Percentiles rank a stretch among this genome's conserved stretches.
Conservation (phyloP, 2,113 vertebrate species). For the Hemiprocne comata region DNA sequence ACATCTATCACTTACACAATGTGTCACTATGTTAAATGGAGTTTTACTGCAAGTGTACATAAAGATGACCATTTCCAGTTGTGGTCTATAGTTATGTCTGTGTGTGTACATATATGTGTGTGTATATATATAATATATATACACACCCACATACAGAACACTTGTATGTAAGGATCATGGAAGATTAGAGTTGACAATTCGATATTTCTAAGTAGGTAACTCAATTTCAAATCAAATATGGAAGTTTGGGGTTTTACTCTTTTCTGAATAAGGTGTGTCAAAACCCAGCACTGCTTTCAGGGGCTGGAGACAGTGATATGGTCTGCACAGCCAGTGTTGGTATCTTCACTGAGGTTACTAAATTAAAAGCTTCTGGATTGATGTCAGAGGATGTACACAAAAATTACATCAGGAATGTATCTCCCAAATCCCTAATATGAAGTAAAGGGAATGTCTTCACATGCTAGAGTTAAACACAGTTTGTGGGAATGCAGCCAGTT, state of each 20-base stretch:
- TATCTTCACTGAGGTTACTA: background rate
- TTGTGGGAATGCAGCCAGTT: background rate
- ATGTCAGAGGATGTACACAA: background rate
- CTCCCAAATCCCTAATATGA: background rate
- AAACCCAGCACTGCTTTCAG: background rate
- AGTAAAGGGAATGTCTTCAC: background rate
- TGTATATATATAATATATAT: too few relatives aligned
- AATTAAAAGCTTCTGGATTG: background rate
- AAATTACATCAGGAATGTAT: background rate
- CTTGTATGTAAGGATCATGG: background rate
- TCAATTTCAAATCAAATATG: background rate
- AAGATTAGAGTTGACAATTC: background rate
- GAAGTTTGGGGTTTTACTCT: background rate
- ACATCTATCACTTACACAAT: background rate
- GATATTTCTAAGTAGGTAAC: background rate
- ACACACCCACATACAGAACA: too few relatives aligned
- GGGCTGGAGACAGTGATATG: background rate
- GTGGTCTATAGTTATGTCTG: background rate
- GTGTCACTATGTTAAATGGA: background rate
- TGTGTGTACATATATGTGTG: rapidly evolving
- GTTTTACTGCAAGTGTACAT: background rate
- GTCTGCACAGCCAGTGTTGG: background rate
- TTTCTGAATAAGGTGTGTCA: background rate
- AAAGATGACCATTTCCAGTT: background rate
- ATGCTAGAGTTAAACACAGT: background rate